Evolutionary conservation across 2,797 vertebrate genomes (phyloP).

Genomic region (Cynopterus sphinx): DNA sequence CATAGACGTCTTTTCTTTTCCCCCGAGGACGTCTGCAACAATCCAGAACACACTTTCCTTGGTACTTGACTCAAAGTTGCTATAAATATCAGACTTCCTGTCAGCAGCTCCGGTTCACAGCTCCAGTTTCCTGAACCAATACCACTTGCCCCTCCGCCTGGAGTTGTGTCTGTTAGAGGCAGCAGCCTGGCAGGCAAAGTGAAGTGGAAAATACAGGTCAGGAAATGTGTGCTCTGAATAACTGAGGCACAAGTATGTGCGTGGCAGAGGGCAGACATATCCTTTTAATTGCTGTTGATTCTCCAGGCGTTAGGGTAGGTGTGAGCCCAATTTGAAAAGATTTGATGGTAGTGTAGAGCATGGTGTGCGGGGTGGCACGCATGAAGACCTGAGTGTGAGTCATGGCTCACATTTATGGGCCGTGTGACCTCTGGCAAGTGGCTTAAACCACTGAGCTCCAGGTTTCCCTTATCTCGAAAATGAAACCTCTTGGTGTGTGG

Average conservation of each 20-base stretch:
- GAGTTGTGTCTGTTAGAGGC: neutral
- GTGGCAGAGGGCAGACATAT: rapidly evolving
- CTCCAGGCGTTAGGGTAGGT: neutral
- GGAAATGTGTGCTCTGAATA: neutral
- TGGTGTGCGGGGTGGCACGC: neutral
- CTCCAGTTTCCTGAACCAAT: conserved; percentile 30
- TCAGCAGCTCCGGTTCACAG: conserved; percentile 59
- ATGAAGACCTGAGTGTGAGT: neutral
- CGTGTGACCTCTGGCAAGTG: neutral
- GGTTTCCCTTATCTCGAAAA: neutral
- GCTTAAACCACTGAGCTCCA: neutral
- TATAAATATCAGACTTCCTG: conserved; percentile 70
- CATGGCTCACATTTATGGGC: neutral
- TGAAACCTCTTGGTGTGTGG: neutral
- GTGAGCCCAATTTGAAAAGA: neutral
- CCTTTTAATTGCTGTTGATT: neutral
- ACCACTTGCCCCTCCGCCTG: neutral
- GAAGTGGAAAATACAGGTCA: neutral
- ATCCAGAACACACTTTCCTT: conserved; percentile 51
- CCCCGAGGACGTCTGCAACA: conserved; percentile 51
- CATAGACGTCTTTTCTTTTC: conserved; percentile 50
- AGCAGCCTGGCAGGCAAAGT: neutral
- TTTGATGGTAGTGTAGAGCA: neutral
- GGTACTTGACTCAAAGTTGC: conserved; percentile 56
- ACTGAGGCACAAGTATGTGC: neutral